Conservation (phyloP, 2,113 vertebrate species). For the Glaucidium brasilianum region DNA sequence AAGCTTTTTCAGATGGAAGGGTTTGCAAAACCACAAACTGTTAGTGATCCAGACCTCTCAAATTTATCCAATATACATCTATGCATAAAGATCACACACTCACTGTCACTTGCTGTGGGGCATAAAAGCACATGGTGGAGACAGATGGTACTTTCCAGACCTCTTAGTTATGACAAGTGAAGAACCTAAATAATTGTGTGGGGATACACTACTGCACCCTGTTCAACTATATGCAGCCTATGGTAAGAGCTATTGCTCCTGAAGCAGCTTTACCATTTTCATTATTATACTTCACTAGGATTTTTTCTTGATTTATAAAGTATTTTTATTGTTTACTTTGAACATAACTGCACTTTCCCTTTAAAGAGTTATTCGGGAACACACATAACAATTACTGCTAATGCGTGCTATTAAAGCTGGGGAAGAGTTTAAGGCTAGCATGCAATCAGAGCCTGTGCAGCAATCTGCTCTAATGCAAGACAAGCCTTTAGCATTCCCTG, state of each 20-base stretch:
- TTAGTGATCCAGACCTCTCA: background rate
- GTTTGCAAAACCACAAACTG: background rate
- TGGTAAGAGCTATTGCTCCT: background rate
- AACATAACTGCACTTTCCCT: background rate
- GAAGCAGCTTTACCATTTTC: background rate
- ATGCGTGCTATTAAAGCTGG: rapidly evolving
- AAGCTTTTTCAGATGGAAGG: background rate
- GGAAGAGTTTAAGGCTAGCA: background rate
- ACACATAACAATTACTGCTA: background rate
- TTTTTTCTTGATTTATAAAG: background rate
- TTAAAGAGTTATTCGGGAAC: background rate
- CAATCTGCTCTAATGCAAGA: background rate
- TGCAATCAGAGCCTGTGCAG: background rate
- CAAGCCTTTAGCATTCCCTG: background rate
- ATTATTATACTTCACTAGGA: background rate
- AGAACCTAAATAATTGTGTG: background rate
- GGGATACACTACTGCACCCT: background rate
- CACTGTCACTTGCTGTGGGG: background rate
- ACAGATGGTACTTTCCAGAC: background rate
- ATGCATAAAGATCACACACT: background rate
- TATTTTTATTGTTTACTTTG: background rate
- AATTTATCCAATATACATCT: background rate
- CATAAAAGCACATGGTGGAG: background rate
- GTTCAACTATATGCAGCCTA: background rate
- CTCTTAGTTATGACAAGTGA: background rate